These are phyloP conservation scores for Unio pictorum DNA, from an alignment of 2,888 invertebrate genomes.

Conservation along the genomic window DNA sequence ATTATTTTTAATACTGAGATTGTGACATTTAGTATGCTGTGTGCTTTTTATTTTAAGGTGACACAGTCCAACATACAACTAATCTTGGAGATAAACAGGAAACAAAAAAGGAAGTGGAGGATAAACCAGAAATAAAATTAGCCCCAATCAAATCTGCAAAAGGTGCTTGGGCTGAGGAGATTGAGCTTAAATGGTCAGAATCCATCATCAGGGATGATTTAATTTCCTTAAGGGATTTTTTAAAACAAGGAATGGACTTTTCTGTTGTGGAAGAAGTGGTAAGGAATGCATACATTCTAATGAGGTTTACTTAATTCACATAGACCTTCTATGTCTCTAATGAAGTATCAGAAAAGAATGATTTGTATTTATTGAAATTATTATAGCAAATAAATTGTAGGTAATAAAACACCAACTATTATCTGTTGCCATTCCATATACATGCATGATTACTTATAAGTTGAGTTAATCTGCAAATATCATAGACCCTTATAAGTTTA, in stretches of 20 bases:
- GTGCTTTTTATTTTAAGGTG: background rate
- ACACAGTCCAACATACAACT: slow-evolving; percentile 9
- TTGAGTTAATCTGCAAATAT: too few species aligned
- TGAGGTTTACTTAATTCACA: background rate
- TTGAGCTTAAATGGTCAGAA: slow-evolving; percentile 61
- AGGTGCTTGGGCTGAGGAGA: slow-evolving; percentile 59
- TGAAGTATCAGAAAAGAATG: too few species aligned
- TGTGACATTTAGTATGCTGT: too few species aligned
- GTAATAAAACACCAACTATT: background rate
- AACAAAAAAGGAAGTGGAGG: slow-evolving; percentile 22
- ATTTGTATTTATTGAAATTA: background rate
- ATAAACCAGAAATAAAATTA: slow-evolving; percentile 19
- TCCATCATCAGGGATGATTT: slow-evolving; percentile 60
- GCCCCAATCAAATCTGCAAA: slow-evolving; percentile 50
- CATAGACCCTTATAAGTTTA: too few species aligned
- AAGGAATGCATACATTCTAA: slow-evolving; percentile 9
- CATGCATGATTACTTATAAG: too few species aligned
- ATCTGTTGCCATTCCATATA: too few species aligned
- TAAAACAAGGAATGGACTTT: slow-evolving; percentile 64
- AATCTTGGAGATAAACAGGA: slow-evolving; percentile 11
- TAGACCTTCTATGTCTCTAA: background rate
- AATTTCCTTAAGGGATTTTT: slow-evolving; percentile 61
- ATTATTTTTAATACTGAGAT: too few species aligned
- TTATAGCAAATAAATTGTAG: background rate
- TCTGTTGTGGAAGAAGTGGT: slow-evolving; percentile 67